Percentiles rank a stretch among this genome's conserved stretches.
These are phyloP conservation scores for Anolis apletophallus DNA, from an alignment of 2,797 vertebrate genomes.

Conservation along the genomic window DNA sequence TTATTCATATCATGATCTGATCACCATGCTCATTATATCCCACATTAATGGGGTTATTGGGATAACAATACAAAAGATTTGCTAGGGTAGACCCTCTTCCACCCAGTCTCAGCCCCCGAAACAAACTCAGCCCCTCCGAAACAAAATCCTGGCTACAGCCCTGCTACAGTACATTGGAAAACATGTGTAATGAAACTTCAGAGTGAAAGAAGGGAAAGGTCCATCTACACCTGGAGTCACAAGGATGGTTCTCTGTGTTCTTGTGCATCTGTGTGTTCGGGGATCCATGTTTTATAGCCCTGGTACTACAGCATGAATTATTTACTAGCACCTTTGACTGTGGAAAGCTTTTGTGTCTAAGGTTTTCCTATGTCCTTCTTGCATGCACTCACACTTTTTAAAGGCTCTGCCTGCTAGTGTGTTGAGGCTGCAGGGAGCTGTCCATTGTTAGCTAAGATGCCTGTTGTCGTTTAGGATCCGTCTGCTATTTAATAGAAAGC, in stretches of 20 bases:
- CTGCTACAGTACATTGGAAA: no score
- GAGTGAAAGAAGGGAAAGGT: not conserved
- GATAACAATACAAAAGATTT: no score
- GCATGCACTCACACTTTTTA: not conserved
- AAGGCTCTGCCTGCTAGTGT: not conserved
- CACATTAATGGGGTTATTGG: no score
- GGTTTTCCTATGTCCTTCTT: rapidly evolving
- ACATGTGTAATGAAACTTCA: not conserved
- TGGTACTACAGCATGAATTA: not conserved
- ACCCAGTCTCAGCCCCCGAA: no score
- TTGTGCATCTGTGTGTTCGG: not conserved
- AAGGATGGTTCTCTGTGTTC: not conserved
- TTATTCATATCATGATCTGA: no score
- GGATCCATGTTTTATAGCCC: not conserved
- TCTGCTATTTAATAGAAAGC: not conserved
- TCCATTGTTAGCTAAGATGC: slow-evolving; percentile 4
- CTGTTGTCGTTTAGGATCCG: not conserved
- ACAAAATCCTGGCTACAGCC: no score
- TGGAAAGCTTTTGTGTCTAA: slow-evolving; percentile 15
- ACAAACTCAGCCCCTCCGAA: no score
- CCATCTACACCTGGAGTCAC: not conserved
- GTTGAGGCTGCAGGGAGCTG: slow-evolving; percentile 13
- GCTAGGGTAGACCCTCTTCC: no score
- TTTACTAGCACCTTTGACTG: slow-evolving; percentile 21
- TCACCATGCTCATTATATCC: no score